Evolutionary conservation across 2,888 invertebrate species (phyloP).

Genomic region (Venusia cambrica): DNA sequence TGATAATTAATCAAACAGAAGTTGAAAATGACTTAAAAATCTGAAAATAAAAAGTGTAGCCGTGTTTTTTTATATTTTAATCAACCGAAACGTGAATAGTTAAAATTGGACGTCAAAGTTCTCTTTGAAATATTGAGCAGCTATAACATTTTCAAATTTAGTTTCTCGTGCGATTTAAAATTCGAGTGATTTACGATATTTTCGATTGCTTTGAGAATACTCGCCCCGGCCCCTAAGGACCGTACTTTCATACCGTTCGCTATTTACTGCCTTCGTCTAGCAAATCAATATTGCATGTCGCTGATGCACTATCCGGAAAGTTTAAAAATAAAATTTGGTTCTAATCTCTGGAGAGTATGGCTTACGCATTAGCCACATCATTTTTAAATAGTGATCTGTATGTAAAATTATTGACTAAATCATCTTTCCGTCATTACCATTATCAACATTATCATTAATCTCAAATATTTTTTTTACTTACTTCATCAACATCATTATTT

Average conservation of each 20-base stretch:
- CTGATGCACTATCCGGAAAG: constrained; percentile 52
- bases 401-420: too few species aligned
- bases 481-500: too few species aligned
- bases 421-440: too few species aligned
- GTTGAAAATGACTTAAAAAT: constrained; percentile 1
- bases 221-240: constrained; percentile 50
- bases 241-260: constrained; percentile 61
- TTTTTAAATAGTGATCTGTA: constrained; percentile 5
- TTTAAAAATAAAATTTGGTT: constrained; percentile 44
- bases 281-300: constrained; percentile 68
- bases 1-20: too few species aligned
- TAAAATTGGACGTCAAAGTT: constrained; percentile 13
- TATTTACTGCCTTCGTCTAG: constrained; percentile 64
- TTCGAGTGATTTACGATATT: constrained; percentile 18
- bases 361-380: neutral
- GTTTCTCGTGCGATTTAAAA: constrained; percentile 14
- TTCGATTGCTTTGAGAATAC: constrained; percentile 42
- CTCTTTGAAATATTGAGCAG: constrained; percentile 20
- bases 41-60: too few species aligned
- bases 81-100: constrained; percentile 9
- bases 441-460: too few species aligned
- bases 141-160: constrained; percentile 21
- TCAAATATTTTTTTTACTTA: too few species aligned
- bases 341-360: constrained; percentile 12
- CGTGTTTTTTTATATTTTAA: constrained; percentile 7